Conservation (phyloP, 2,113 vertebrate species). For the Alethe castanea region DNA sequence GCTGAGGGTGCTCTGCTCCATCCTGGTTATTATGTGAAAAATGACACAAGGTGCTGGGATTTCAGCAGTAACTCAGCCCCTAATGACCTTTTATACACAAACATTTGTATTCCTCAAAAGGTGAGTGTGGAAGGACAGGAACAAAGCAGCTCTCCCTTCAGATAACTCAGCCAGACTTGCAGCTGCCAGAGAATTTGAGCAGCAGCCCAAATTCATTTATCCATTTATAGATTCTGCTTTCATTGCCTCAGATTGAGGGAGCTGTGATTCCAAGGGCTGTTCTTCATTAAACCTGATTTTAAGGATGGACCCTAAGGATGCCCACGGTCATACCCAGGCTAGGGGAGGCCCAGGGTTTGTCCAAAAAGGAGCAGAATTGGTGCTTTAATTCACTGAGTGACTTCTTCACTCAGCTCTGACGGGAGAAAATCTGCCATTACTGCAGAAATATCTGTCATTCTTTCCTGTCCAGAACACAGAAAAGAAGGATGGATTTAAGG, state of each 20-base stretch:
- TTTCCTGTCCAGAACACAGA: background rate
- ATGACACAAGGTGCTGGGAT: background rate
- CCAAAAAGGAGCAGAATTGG: background rate
- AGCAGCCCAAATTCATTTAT: background rate
- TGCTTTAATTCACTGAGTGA: background rate
- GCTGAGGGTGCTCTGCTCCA: background rate
- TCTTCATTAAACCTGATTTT: background rate
- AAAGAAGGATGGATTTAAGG: background rate
- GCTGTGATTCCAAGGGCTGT: background rate
- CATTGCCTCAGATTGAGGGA: background rate
- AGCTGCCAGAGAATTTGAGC: background rate
- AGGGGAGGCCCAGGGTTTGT: background rate
- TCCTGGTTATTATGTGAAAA: background rate
- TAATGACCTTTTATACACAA: background rate
- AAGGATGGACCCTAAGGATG: background rate
- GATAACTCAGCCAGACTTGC: background rate
- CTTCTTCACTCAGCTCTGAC: background rate
- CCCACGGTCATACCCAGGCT: background rate
- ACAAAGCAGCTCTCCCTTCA: slow-evolving; percentile 8
- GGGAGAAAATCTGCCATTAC: background rate
- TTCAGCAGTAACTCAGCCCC: background rate
- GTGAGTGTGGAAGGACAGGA: background rate
- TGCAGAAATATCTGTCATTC: background rate
- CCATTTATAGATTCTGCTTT: background rate
- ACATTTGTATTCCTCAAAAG: background rate